phyloP scores from a whole-genome alignment of 2,113 vertebrate species.

The Limnothrissa miodon region DNA sequence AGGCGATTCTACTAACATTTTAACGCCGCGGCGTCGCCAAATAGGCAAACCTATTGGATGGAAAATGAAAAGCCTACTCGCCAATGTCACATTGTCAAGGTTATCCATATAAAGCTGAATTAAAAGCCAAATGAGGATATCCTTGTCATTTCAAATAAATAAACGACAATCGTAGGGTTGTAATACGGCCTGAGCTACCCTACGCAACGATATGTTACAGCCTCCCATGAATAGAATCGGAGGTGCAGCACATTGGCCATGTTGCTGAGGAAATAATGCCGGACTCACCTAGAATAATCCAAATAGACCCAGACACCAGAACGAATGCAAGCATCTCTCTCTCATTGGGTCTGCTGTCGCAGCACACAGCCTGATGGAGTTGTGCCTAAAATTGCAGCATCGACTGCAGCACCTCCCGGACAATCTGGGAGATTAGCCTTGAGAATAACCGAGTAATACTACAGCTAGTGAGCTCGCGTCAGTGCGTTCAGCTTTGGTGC shows the following conservation, averaged over 20 bases:
- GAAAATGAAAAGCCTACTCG: conserved; percentile 1
- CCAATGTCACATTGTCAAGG: conserved; percentile 18
- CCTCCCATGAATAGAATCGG: neutral
- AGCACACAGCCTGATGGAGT: conserved; percentile 53
- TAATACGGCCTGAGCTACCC: neutral
- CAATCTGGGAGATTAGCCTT: conserved; percentile 64
- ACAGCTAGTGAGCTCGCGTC: neutral
- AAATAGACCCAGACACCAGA: conserved; percentile 74
- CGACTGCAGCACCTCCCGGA: conserved; percentile 68
- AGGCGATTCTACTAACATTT: neutral
- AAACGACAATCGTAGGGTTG: neutral
- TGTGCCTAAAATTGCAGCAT: conserved; percentile 66
- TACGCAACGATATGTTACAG: neutral
- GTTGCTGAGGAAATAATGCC: conserved; percentile 14
- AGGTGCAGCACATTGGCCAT: neutral
- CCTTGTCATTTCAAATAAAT: neutral
- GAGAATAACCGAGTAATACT: conserved; percentile 8
- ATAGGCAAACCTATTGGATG: neutral
- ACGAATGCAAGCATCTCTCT: conserved; percentile 78
- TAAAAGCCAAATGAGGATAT: neutral
- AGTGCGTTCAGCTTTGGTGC: conserved; percentile 23
- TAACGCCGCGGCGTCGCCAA: neutral
- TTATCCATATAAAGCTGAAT: neutral
- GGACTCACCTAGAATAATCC: conserved; percentile 76
- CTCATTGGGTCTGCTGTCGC: conserved; percentile 67